Percentiles rank a stretch among this genome's conserved stretches.
These are phyloP conservation scores for Hirtodrosophila duncani DNA, from an alignment of 2,888 invertebrate species.

Conservation along the genomic window DNA sequence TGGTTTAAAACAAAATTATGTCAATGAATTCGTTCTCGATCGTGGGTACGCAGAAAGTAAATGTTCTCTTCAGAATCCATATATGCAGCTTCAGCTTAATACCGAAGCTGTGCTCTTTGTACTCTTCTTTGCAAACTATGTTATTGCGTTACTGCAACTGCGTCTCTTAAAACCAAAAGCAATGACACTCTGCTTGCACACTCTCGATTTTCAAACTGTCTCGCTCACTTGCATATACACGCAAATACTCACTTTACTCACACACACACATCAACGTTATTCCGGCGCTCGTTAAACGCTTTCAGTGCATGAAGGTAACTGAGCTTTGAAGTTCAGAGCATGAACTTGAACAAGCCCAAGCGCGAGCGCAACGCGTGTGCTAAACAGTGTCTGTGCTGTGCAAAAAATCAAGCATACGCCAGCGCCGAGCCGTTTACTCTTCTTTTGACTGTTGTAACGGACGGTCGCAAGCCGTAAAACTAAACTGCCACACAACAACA, in stretches of 20 bases:
- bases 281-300: neutral
- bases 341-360: constrained; percentile 61
- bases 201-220: constrained; percentile 6
- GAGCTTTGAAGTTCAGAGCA: constrained; percentile 70
- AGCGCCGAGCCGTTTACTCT: constrained; percentile 71
- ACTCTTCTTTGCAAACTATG: constrained; percentile 17
- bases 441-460: constrained; percentile 70
- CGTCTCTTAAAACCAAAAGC: constrained; percentile 27
- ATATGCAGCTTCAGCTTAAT: too few relatives aligned
- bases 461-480: constrained; percentile 61
- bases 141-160: neutral
- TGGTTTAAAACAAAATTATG: too few relatives aligned
- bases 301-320: constrained; percentile 56
- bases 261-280: constrained; percentile 18
- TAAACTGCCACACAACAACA: constrained; percentile 5
- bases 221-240: constrained; percentile 1
- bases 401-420: constrained; percentile 67
- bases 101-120: neutral
- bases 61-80: too few relatives aligned
- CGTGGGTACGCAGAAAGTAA: too few relatives aligned
- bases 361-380: constrained; percentile 42
- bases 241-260: constrained; percentile 5
- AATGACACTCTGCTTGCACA: constrained; percentile 1
- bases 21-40: too few relatives aligned
- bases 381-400: constrained; percentile 42